Evolutionary conservation across 2,797 vertebrate genomes (phyloP), one percentile per base, ranked within the genome.

Genomic region (Taeniopygia guttata): DNA sequence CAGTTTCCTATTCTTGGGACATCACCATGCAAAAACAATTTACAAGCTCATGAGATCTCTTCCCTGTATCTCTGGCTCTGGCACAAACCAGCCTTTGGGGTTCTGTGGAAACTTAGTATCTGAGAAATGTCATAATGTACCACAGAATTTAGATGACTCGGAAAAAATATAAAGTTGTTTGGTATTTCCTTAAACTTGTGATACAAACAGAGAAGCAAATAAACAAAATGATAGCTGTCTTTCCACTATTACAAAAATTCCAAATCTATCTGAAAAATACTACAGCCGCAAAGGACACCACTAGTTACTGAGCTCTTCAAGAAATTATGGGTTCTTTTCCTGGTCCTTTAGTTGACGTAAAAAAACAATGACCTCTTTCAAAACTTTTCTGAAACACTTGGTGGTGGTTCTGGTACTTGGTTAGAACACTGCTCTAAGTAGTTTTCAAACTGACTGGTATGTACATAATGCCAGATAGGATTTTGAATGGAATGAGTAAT

Each of bases 271-370:
- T 49, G 29, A 45, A 78, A 78, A 68, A 52, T 36, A 45, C 13
- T 56, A 48, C 43, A 36, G 1, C 3, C 0, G 2, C 2, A 0
- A 72, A 70, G 13, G 8, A 82, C 1, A 8, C 51, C 2, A 4
- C 40, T n/a, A 45, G 7, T 51, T 76, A 60, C 11, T 78, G 16
- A 87, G 14, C 13, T 34, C 7, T 63, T 59, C 40, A 10, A 87
- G 13, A 78, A 75, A 45, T 7, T 38, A 25, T 19, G 4, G 16
- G 8, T 48, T 23, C 16, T 77, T 79, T 64, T 34, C 26, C 27
- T 25, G 11, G 32, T 51, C 13, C 2, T 45, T 87, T 43, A 32
- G 2, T 16, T 63, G 27, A 1, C 9, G 21, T 14, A 23, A 68
- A 89, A 40, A 45, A 55, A 46, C 30, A 69, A 58, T 46, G 0